Percentiles rank a stretch among this genome's conserved stretches.
Conservation (phyloP, 2,888 invertebrate species). For the Dastarcus helophoroides region DNA sequence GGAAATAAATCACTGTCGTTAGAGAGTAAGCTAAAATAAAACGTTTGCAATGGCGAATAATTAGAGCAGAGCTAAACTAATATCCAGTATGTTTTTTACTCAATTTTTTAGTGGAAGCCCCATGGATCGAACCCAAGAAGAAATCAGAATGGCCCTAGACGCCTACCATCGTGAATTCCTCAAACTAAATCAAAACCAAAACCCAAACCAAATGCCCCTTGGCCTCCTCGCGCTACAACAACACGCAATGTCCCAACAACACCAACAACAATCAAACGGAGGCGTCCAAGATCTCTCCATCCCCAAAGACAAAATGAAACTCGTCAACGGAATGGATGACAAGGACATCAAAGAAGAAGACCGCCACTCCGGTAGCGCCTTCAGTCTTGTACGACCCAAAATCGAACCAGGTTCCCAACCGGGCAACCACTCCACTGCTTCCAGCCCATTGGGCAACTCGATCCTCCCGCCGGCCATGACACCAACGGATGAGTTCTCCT, state of each 20-base stretch:
- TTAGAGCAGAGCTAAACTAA: slow-evolving; percentile 47
- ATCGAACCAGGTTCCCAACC: slow-evolving; percentile 60
- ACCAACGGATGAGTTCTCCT: slow-evolving; percentile 68
- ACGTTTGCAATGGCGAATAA: background rate
- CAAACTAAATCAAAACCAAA: slow-evolving; percentile 58
- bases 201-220: slow-evolving; percentile 45
- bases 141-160: slow-evolving; percentile 79
- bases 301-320: slow-evolving; percentile 63
- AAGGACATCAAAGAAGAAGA: slow-evolving; percentile 51
- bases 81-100: slow-evolving; percentile 66
- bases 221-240: slow-evolving; percentile 69
- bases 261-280: slow-evolving; percentile 56
- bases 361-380: slow-evolving; percentile 70
- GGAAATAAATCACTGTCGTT: too few species aligned
- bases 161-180: slow-evolving; percentile 89
- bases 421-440: slow-evolving; percentile 65
- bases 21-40: slow-evolving; percentile 1
- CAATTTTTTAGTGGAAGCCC: slow-evolving; percentile 63
- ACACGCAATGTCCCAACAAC: slow-evolving; percentile 43
- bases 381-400: slow-evolving; percentile 79
- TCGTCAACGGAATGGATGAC: slow-evolving; percentile 59
- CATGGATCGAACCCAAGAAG: slow-evolving; percentile 64
- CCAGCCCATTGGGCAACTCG: slow-evolving; percentile 74
- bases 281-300: slow-evolving; percentile 75
- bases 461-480: slow-evolving; percentile 77